Evolutionary conservation across 2,888 invertebrate genomes (phyloP), one percentile per base, ranked within the genome.

Genomic region (Caenorhabditis sinica): DNA sequence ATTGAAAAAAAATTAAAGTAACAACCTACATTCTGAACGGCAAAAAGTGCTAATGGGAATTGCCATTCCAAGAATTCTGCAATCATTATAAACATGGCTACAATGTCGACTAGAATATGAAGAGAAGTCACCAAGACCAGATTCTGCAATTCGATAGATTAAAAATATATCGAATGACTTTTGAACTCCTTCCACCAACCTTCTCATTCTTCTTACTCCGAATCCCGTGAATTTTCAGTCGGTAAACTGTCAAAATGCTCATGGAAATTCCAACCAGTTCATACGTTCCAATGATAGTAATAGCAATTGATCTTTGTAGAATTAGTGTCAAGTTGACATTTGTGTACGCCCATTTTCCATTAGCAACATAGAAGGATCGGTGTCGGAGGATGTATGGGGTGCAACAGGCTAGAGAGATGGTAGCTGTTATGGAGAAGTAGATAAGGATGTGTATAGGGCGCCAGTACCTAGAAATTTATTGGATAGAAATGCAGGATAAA

Each of bases 61-160:
- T 80, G 80, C 80, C 80, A 80, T 45, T 72, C 80, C 0, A 80
- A 23, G 15, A 80, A 80, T 49, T 80, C 80, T 0, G 66, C 56
- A 13, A 80, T 80, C 80, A 80, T 80, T 25, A 80, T 80, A 5
- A 80, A 13, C 80, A 80, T 80, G 2, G 80, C 80, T 25, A 80
- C 66, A 11, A 80, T 80, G 40, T 80, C 80, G 0, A 80, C 66
- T 1, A 80, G 5, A n/a, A 80, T 80, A 17, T 80, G 80, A 3
- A 80, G 49, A 8, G 66, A 66, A 6, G 72, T 72, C 0, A 80
- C 80, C 8, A 80, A 49, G 8, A 80, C 28, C 13, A 80, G 23
- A n/a, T 80, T 80, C 72, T 77, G 63, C 5, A 76, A 74, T n/a
- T n/a, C n/a, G n/a, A n/a, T n/a, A n/a, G n/a, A n/a, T n/a, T n/a